A percentile compares a stretch with the other conserved stretches of the same genome.
Conservation (phyloP, 2,888 invertebrate genomes). For the Ochropacha duplaris region DNA sequence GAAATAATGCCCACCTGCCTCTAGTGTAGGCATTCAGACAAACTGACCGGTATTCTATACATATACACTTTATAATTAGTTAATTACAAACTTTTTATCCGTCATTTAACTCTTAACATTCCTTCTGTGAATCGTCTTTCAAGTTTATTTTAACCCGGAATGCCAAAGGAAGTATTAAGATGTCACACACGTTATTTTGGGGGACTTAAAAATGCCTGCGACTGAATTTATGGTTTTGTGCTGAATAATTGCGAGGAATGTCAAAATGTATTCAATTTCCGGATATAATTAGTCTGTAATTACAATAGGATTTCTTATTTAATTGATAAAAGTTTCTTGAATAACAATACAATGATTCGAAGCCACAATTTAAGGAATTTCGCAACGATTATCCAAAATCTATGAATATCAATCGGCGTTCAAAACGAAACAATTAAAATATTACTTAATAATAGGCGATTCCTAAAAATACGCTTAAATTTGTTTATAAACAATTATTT, state of each 20-base stretch:
- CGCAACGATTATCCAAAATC: neutral
- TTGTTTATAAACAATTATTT: neutral
- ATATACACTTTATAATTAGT: neutral
- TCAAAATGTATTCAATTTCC: neutral
- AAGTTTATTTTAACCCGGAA: conserved; percentile 3
- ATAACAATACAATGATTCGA: neutral
- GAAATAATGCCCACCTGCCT: too few relatives aligned
- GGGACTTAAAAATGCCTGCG: neutral
- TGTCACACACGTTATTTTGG: conserved; percentile 2
- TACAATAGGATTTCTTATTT: too few relatives aligned
- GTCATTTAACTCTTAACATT: conserved; percentile 1
- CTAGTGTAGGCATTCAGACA: neutral
- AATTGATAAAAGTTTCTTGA: neutral
- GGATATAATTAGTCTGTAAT: neutral
- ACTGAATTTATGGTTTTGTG: neutral
- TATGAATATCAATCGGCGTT: neutral
- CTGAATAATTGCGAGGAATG: neutral
- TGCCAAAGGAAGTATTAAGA: conserved; percentile 12
- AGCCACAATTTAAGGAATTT: neutral
- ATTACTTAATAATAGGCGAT: neutral
- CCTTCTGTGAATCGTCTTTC: neutral
- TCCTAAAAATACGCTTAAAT: neutral
- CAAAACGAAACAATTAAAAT: neutral
- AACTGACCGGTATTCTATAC: neutral
- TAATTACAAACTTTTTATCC: conserved; percentile 6